phyloP scores from a whole-genome alignment of 2,113 vertebrate genomes.

The Clarias magur region DNA sequence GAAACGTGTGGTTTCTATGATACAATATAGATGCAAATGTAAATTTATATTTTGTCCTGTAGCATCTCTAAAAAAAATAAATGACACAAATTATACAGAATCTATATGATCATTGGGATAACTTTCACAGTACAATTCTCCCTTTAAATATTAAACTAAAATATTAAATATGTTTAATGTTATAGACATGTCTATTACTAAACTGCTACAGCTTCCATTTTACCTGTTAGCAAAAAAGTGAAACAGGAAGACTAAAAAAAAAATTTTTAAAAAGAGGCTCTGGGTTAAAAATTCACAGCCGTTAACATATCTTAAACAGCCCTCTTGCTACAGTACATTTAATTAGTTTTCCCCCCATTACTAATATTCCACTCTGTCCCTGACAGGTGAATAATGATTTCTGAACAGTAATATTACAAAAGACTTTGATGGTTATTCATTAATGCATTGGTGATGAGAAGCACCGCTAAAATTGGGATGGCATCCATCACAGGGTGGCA shows the following conservation, averaged over 20 bases:
- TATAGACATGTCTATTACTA: neutral
- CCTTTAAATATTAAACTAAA: neutral
- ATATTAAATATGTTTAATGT: neutral
- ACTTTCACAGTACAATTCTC: neutral
- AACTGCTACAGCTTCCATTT: too few species aligned
- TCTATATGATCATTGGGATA: neutral
- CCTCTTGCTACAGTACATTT: constrained; percentile 14
- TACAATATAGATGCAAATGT: neutral
- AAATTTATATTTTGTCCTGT: neutral
- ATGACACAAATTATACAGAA: neutral
- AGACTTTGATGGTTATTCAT: constrained; percentile 4
- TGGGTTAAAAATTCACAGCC: neutral
- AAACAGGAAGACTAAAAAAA: neutral
- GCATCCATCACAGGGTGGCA: constrained; percentile 12
- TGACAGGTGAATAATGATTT: constrained; percentile 10
- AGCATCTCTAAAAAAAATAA: neutral
- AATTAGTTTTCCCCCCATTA: neutral
- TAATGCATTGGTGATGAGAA: neutral
- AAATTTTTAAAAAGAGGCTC: too few species aligned
- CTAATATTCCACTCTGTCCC: constrained; percentile 7
- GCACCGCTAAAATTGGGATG: constrained; percentile 16
- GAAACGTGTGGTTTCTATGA: neutral
- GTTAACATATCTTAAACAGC: neutral
- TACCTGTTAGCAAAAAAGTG: neutral
- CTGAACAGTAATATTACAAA: neutral